Evolutionary conservation across 2,113 vertebrate genomes (phyloP).

Genomic region (Cnemophilus loriae): DNA sequence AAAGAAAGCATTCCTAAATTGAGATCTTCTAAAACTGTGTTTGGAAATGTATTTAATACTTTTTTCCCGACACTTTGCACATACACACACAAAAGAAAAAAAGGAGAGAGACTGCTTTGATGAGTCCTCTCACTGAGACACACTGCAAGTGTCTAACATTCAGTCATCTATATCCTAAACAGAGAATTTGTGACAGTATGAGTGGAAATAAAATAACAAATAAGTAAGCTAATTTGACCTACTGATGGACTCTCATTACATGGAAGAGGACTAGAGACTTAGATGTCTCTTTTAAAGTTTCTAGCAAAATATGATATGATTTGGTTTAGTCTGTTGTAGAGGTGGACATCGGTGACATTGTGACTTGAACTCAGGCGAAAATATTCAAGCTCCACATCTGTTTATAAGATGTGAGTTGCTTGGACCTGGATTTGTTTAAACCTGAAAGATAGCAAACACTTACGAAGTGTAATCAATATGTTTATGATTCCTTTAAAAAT

Average conservation of each 20-base stretch:
- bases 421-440: neutral
- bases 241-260: accelerated
- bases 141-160: neutral
- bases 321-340: neutral
- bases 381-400: neutral
- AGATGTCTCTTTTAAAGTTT: neutral
- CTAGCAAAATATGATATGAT: neutral
- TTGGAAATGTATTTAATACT: neutral
- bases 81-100: no score
- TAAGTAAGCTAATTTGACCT: neutral
- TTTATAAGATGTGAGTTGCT: neutral
- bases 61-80: neutral
- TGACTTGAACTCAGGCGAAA: neutral
- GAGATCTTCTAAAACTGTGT: neutral
- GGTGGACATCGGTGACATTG: neutral
- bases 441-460: neutral
- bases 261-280: neutral
- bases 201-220: neutral
- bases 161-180: neutral
- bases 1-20: neutral
- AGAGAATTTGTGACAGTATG: neutral
- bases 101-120: neutral
- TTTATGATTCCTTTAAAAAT: neutral
- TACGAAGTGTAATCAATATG: neutral
- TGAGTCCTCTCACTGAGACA: neutral